phyloP scores from a whole-genome alignment of 2,888 invertebrate genomes.

The Philaethria dido region DNA sequence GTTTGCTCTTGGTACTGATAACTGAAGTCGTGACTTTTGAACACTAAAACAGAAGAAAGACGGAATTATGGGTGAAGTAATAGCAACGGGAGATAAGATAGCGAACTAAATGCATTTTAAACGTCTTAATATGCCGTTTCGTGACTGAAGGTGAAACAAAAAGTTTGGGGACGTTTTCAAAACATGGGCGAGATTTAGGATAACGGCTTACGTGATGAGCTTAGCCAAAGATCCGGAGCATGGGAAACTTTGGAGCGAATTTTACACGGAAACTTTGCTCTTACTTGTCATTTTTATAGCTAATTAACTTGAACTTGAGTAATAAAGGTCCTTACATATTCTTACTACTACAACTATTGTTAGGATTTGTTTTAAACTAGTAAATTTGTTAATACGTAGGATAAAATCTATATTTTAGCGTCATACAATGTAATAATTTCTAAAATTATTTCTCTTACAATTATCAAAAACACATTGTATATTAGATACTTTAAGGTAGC shows the following conservation, averaged over 20 bases:
- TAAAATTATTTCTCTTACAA: too few species aligned
- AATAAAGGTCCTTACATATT: not conserved
- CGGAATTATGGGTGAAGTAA: slow-evolving; percentile 79
- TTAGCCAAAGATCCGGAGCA: slow-evolving; percentile 67
- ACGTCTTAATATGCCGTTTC: slow-evolving; percentile 81
- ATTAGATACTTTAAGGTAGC: too few species aligned
- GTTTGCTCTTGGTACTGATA: slow-evolving; percentile 87
- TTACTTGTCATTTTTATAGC: slow-evolving; percentile 28
- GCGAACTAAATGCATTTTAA: slow-evolving; percentile 81
- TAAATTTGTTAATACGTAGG: too few species aligned
- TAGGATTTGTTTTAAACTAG: too few species aligned
- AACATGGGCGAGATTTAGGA: slow-evolving; percentile 66
- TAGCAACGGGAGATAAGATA: slow-evolving; percentile 79
- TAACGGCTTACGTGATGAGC: slow-evolving; percentile 76
- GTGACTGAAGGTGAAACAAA: slow-evolving; percentile 81
- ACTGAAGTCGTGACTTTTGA: slow-evolving; percentile 90
- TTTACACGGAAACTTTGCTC: slow-evolving; percentile 53
- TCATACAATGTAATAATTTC: too few species aligned
- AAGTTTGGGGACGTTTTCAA: slow-evolving; percentile 72
- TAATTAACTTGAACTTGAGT: slow-evolving; percentile 86
- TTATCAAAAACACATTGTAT: too few species aligned
- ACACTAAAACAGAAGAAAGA: slow-evolving; percentile 90
- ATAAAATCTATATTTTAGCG: too few species aligned
- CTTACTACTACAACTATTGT: not conserved
- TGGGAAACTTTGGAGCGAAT: slow-evolving; percentile 68